Evolutionary conservation across 2,888 invertebrate species (phyloP).

Genomic region (Campoletis raptor): DNA sequence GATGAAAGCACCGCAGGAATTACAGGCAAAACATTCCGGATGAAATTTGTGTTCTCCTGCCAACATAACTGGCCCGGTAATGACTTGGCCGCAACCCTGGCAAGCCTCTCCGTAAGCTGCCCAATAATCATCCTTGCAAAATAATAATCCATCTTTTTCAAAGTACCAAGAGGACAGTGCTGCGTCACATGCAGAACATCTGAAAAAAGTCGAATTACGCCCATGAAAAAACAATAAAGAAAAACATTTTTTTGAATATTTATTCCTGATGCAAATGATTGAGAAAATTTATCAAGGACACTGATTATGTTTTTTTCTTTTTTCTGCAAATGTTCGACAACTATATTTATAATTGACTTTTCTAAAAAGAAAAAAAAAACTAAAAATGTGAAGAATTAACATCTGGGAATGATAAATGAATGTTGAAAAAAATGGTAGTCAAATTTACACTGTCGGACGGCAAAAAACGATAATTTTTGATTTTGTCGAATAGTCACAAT

Average conservation of each 20-base stretch:
- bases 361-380: too few species aligned
- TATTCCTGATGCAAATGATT: background rate
- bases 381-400: too few species aligned
- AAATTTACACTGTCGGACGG: too few species aligned
- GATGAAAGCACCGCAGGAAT: conserved; percentile 92
- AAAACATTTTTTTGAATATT: background rate
- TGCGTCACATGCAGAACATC: conserved; percentile 96
- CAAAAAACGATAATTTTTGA: too few species aligned
- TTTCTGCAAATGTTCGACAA: too few species aligned
- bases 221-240: background rate
- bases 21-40: conserved; percentile 97
- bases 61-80: conserved; percentile 96
- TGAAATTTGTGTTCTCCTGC: conserved; percentile 98
- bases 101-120: conserved; percentile 94
- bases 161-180: conserved; percentile 96
- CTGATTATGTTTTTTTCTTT: too few species aligned
- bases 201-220: conserved; percentile 78
- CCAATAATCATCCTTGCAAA: conserved; percentile 96
- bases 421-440: too few species aligned
- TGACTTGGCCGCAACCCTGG: conserved; percentile 94
- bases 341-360: too few species aligned
- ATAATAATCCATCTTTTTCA: conserved; percentile 95
- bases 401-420: too few species aligned
- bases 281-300: background rate
- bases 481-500: too few species aligned